phyloP scores from a whole-genome alignment of 1,140 invertebrate genomes.

The Mamestra configurata region DNA sequence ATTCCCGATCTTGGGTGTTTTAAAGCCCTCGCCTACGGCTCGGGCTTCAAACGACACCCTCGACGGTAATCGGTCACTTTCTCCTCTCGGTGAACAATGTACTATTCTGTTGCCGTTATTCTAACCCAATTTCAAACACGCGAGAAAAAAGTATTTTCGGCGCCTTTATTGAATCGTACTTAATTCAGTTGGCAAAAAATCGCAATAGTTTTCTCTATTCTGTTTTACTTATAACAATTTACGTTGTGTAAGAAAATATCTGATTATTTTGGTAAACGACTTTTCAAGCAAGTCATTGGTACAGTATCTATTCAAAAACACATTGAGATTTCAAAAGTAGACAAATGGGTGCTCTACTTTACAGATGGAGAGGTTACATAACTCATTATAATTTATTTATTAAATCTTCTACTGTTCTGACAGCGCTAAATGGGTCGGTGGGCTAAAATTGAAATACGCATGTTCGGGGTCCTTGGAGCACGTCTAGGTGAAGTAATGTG shows the following conservation, averaged over 20 bases:
- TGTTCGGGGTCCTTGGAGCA: background rate
- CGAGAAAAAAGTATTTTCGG: constrained; percentile 39
- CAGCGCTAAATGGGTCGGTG: constrained; percentile 4
- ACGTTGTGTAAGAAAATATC: background rate
- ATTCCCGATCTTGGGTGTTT: no score
- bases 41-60: no score
- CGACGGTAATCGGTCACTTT: no score
- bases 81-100: no score
- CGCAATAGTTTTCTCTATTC: background rate
- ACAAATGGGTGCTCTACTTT: constrained; percentile 35
- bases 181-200: constrained; percentile 33
- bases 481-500: constrained; percentile 36
- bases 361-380: constrained; percentile 16
- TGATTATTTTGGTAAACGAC: background rate
- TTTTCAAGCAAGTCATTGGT: background rate
- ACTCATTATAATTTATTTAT: constrained; percentile 34
- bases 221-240: constrained; percentile 14
- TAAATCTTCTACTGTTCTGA: constrained; percentile 15
- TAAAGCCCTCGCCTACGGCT: no score
- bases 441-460: constrained; percentile 31
- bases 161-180: constrained; percentile 42
- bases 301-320: background rate
- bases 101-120: constrained; percentile 19
- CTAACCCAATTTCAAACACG: constrained; percentile 33
- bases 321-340: background rate